Percentiles rank a stretch among this genome's conserved stretches.
These are phyloP conservation scores for Sinocyclocheilus grahami DNA, from an alignment of 2,113 vertebrate species.

Conservation along the genomic window DNA sequence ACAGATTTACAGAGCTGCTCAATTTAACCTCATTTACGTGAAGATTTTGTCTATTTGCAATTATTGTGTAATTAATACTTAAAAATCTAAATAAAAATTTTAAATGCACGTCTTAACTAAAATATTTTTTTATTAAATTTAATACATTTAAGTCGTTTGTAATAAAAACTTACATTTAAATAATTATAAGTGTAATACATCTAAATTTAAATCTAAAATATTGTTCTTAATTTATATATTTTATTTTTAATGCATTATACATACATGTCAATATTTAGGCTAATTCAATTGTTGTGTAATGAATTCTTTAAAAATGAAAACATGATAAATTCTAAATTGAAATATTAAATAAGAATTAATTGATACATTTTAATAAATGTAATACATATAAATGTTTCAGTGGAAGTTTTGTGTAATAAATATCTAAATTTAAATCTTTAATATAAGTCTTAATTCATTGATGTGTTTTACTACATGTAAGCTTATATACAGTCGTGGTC, in stretches of 20 bases:
- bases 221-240: not conserved
- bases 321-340: too few species aligned
- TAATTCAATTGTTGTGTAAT: not conserved
- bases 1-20: not conserved
- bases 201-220: not conserved
- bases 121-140: not conserved
- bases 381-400: too few species aligned
- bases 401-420: too few species aligned
- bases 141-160: not conserved
- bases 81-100: not conserved
- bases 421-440: too few species aligned
- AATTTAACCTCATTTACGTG: not conserved
- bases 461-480: too few species aligned
- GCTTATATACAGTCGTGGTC: too few species aligned
- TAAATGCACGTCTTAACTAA: not conserved
- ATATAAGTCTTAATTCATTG: too few species aligned
- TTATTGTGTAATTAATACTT: not conserved
- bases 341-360: not conserved
- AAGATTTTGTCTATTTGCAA: too few species aligned
- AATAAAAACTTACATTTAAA: not conserved
- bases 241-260: not conserved
- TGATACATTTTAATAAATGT: too few species aligned
- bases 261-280: not conserved
- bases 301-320: not conserved
- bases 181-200: not conserved